A percentile compares a stretch with the other conserved stretches of the same genome.
phyloP scores from a whole-genome alignment of 2,113 vertebrate species.

The Lophius piscatorius region DNA sequence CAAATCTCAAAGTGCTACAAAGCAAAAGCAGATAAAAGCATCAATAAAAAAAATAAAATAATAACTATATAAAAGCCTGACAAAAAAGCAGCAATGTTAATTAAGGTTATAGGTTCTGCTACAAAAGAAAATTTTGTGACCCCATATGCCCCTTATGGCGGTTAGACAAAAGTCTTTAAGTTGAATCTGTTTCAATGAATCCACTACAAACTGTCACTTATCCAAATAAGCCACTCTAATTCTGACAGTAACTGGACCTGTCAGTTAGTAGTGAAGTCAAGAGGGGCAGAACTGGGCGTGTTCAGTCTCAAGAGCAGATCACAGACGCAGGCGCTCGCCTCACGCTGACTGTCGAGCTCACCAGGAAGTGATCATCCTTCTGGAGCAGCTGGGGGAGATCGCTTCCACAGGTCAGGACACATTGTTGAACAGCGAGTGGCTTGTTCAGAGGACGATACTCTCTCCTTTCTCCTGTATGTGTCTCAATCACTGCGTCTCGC shows the following conservation, averaged over 20 bases:
- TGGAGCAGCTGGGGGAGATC: not conserved
- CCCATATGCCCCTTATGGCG: no score
- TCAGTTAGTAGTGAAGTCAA: conserved; percentile 14
- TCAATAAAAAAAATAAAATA: no score
- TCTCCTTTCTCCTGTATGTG: conserved; percentile 13
- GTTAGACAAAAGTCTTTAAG: not conserved
- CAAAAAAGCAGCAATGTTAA: no score
- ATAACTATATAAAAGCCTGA: no score
- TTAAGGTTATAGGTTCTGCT: no score
- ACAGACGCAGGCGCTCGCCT: conserved; percentile 4
- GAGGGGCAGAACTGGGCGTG: not conserved
- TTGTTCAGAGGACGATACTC: conserved; percentile 8
- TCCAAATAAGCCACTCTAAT: not conserved
- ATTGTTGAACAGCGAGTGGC: conserved; percentile 20
- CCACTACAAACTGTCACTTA: not conserved
- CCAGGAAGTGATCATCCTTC: conserved; percentile 7
- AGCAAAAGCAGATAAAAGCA: no score
- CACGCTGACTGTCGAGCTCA: conserved; percentile 10
- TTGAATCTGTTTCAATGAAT: conserved; percentile 2
- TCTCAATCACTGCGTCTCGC: not conserved
- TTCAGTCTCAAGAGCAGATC: not conserved
- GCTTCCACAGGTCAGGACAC: conserved; percentile 10
- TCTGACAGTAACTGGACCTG: conserved; percentile 10
- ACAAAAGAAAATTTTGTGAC: no score
- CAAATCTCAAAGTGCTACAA: no score